Evolutionary conservation across 64 coral and sea anemone species (phyloP), one percentile per base, ranked within the genome.

Genomic region (Stichodactyla helianthus): DNA sequence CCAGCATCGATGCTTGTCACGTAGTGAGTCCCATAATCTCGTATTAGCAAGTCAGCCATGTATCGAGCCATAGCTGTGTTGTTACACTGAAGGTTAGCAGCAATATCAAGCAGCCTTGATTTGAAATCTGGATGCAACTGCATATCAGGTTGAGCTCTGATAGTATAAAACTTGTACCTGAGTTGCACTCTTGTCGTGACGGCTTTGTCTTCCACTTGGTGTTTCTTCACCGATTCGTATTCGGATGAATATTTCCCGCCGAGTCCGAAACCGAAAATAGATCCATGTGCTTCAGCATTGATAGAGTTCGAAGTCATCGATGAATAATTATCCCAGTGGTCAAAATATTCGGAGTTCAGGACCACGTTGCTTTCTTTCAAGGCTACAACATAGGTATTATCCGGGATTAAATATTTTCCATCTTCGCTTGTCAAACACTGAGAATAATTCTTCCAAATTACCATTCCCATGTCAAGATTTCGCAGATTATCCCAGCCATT

Each of bases 401-500:
- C 87, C 10, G 95, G 95, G 51, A 98, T 57, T 2, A 98, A 83
- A 65, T 84, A 98, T 64, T 91, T 93, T 28, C 95, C 95, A 64
- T 98, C 95, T 53, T 94, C 92, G 12, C 88, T 91, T 31, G 87
- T 92, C 35, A 81, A 20, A 61, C 95, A 98, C 58, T 87, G 59
- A 1, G 95, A 94, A 71, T 98, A 98, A 58, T 98, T 98, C 55
- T 62, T 84, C 62, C 35, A 77, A 35, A 86, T 77, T 82, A 98
- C 95, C 80, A 85, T 82, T 11, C 95, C 95, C 92, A 93, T 94
- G 60, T 94, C 68, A 14, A 82, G 51, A 81, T 98, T 98, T 87
- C 95, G 83, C 7, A 98, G 59, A 52, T 94, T 98, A 50, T 98
- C 95, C 95, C 95, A 98, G 11, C 95, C 95, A 1, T 77, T 71